A percentile compares a stretch with the other conserved stretches of the same genome.
Conservation (phyloP, 1,140 invertebrate species). For the Batillaria attramentaria region DNA sequence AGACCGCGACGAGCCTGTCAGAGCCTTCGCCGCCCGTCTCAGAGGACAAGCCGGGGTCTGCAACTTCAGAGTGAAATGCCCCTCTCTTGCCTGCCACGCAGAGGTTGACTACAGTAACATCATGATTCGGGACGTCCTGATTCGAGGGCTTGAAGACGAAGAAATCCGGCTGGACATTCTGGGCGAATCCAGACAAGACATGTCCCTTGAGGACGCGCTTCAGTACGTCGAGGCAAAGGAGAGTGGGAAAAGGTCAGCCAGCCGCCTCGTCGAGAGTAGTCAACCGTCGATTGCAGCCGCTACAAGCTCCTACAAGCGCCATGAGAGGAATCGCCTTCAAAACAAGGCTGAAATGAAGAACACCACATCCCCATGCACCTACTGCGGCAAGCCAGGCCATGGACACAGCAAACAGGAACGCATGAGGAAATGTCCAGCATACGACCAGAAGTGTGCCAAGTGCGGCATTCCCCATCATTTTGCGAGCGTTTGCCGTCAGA, state of each 20-base stretch:
- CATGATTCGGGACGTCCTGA: constrained; percentile 31
- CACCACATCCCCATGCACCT: neutral
- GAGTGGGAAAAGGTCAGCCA: constrained; percentile 32
- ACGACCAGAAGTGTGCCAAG: constrained; percentile 1
- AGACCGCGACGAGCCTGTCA: constrained; percentile 23
- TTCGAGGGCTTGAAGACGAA: constrained; percentile 21
- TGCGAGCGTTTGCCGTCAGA: neutral
- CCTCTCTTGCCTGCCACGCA: neutral
- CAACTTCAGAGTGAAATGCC: constrained; percentile 31
- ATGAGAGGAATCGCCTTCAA: neutral
- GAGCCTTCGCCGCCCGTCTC: constrained; percentile 26
- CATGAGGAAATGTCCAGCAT: constrained; percentile 7
- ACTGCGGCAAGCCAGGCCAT: neutral
- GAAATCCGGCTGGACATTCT: constrained; percentile 35
- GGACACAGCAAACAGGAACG: constrained; percentile 8
- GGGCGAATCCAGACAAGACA: constrained; percentile 17
- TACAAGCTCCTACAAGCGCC: constrained; percentile 14
- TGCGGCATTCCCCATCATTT: constrained; percentile 8
- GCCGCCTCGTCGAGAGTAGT: neutral
- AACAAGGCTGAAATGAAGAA: no score
- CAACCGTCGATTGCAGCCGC: constrained; percentile 4
- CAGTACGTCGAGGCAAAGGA: constrained; percentile 29
- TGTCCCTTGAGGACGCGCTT: constrained; percentile 27
- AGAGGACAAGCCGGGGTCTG: constrained; percentile 32
- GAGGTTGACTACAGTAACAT: constrained; percentile 29